These are phyloP conservation scores for Elmis aenea DNA, from an alignment of 2,888 invertebrate species.

Conservation along the genomic window DNA sequence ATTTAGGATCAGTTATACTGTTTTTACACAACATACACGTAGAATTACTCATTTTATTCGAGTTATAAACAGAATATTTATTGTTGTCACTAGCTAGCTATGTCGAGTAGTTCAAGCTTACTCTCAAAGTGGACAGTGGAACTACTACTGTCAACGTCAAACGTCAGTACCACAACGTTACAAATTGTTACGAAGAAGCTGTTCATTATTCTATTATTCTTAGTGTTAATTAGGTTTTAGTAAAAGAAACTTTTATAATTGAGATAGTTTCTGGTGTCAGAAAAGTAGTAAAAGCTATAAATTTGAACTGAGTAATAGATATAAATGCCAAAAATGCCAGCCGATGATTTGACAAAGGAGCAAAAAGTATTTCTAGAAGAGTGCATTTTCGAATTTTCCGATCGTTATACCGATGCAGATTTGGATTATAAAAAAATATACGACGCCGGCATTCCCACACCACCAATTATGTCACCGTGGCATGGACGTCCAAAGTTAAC, in stretches of 20 bases:
- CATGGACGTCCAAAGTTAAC: conserved; percentile 29
- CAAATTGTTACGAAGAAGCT: too few relatives aligned
- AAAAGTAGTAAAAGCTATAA: too few relatives aligned
- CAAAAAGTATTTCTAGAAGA: conserved; percentile 45
- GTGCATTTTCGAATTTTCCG: conserved; percentile 43
- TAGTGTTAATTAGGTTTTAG: too few relatives aligned
- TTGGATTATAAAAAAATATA: conserved; percentile 42
- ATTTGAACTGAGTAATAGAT: background rate
- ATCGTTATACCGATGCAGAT: conserved; percentile 45
- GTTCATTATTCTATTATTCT: too few relatives aligned
- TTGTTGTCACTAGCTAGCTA: too few relatives aligned
- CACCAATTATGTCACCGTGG: conserved; percentile 47
- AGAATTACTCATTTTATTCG: conserved; percentile 6
- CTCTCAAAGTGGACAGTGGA: too few relatives aligned
- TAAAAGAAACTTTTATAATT: too few relatives aligned
- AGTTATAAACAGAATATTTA: too few relatives aligned
- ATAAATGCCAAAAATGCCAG: conserved; percentile 5
- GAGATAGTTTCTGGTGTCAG: too few relatives aligned
- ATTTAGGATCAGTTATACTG: background rate
- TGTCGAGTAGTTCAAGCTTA: too few relatives aligned
- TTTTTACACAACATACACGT: conserved; percentile 8
- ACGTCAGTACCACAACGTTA: too few relatives aligned
- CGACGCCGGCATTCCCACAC: conserved; percentile 37
- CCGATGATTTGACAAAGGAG: conserved; percentile 31
- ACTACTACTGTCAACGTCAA: too few relatives aligned